phyloP scores from a whole-genome alignment of 2,797 vertebrate genomes.

The Liasis olivaceus region DNA sequence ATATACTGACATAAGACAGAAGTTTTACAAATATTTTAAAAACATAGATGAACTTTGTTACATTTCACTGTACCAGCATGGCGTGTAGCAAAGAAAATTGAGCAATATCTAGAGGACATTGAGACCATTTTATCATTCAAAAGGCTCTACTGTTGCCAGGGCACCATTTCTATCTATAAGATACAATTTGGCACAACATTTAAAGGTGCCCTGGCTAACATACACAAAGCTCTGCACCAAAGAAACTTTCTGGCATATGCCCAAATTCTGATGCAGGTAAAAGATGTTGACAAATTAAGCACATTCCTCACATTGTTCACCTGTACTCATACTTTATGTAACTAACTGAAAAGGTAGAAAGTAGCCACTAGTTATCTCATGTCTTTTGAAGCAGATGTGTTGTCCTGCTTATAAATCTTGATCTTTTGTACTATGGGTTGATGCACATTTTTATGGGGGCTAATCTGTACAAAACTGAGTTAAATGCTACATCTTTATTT shows the following conservation, averaged over 20 bases:
- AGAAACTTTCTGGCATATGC: background rate
- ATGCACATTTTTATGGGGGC: slow-evolving; percentile 9
- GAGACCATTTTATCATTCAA: background rate
- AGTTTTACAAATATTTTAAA: background rate
- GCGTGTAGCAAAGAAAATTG: background rate
- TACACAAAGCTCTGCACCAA: background rate
- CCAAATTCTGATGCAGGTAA: background rate
- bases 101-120: background rate
- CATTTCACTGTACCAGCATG: background rate
- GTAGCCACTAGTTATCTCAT: slow-evolving; percentile 11
- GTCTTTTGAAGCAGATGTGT: slow-evolving; percentile 16
- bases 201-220: background rate
- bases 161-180: background rate
- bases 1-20: background rate
- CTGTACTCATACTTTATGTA: background rate
- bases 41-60: background rate
- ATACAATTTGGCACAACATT: background rate
- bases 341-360: slow-evolving; percentile 25
- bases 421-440: slow-evolving; percentile 14
- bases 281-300: background rate
- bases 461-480: slow-evolving; percentile 8
- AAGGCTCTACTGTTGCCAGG: background rate
- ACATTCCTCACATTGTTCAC: slow-evolving; percentile 50
- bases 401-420: background rate
- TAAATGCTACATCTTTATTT: slow-evolving; percentile 48